These are phyloP conservation scores for Cataglyphis cursor DNA, from an alignment of 2,888 invertebrate genomes.

Conservation along the genomic window DNA sequence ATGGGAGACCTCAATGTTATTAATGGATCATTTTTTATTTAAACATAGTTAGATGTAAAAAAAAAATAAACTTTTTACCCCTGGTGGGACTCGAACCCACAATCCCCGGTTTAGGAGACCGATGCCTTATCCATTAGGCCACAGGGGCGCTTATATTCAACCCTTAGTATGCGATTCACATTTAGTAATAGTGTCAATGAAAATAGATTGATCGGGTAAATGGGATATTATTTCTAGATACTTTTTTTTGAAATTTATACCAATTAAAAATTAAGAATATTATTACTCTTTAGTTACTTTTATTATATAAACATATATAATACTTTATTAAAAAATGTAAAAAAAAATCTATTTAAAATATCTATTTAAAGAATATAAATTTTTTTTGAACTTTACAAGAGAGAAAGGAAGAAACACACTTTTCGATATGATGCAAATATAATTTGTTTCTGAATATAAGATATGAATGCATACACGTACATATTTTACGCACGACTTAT, in stretches of 20 bases:
- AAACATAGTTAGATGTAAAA: slow-evolving; percentile 53
- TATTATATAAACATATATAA: not conserved
- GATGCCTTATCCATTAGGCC: slow-evolving; percentile 95
- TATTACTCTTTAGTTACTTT: not conserved
- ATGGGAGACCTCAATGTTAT: not conserved
- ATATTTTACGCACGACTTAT: slow-evolving; percentile 23
- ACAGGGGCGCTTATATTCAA: slow-evolving; percentile 89
- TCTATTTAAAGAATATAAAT: slow-evolving; percentile 8
- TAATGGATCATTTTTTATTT: not conserved
- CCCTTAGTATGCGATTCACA: not conserved
- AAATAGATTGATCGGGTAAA: not conserved
- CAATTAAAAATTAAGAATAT: not conserved
- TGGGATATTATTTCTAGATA: not conserved
- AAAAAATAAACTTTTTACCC: slow-evolving; percentile 88
- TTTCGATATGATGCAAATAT: not conserved
- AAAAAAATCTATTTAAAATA: not conserved
- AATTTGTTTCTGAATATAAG: not conserved
- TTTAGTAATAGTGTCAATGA: not conserved
- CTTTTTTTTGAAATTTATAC: not conserved
- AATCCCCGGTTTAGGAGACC: slow-evolving; percentile 95
- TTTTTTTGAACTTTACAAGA: not conserved
- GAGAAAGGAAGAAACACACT: not conserved
- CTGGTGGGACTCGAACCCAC: slow-evolving; percentile 96
- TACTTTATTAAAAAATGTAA: not conserved
- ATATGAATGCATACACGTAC: not conserved